Evolutionary conservation across 1,140 invertebrate genomes (phyloP).

Genomic region (Mamestra configurata): DNA sequence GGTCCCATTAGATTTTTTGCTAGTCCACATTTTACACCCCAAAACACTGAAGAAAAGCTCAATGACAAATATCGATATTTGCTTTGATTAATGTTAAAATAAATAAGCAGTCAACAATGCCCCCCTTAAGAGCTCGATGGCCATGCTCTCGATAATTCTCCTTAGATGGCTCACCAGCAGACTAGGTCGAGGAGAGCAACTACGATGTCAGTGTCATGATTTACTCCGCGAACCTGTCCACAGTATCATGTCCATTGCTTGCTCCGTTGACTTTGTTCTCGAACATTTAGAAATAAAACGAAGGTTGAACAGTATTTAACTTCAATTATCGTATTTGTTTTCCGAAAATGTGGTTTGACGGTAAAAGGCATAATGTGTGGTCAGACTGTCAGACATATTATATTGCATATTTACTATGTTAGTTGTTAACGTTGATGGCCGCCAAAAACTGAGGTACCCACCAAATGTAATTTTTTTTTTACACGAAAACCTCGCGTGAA

Average conservation of each 20-base stretch:
- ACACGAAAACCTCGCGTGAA: not conserved
- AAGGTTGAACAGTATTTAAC: constrained; percentile 9
- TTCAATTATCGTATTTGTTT: constrained; percentile 20
- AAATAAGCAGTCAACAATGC: constrained; percentile 69
- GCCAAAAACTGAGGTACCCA: not conserved
- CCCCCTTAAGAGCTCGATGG: constrained; percentile 83
- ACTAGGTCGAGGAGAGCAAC: constrained; percentile 87
- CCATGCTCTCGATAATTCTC: constrained; percentile 87
- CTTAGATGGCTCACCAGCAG: constrained; percentile 86
- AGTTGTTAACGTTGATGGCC: constrained; percentile 78
- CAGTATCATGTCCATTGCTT: constrained; percentile 65
- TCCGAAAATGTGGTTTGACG: constrained; percentile 46
- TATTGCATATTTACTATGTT: constrained; percentile 69
- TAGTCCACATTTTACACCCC: not conserved
- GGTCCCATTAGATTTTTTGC: too few relatives aligned
- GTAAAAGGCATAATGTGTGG: constrained; percentile 70
- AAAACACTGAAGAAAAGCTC: not conserved
- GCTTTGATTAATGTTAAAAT: constrained; percentile 16
- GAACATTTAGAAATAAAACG: constrained; percentile 42
- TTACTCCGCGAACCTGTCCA: constrained; percentile 54
- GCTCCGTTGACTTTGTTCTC: constrained; percentile 50
- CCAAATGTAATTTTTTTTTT: not conserved
- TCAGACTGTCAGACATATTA: constrained; percentile 63
- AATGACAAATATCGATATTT: constrained; percentile 1
- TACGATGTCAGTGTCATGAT: constrained; percentile 84